Percentiles rank a stretch among this genome's conserved stretches.
Conservation (phyloP, 2,888 invertebrate genomes). For the Habrosyne pyritoides region DNA sequence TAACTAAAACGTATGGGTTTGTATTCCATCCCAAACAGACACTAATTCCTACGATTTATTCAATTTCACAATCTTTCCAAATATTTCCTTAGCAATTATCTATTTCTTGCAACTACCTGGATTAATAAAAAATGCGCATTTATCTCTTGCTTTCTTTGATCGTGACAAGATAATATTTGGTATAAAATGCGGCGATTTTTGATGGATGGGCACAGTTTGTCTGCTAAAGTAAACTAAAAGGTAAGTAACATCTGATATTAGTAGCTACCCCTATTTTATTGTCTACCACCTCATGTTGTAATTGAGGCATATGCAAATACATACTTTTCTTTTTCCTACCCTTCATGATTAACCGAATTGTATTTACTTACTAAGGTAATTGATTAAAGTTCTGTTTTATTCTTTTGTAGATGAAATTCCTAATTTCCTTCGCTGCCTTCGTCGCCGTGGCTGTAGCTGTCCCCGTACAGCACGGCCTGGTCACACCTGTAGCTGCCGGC, state of each 20-base stretch:
- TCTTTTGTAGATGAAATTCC: conserved; percentile 34
- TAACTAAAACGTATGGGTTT: no score
- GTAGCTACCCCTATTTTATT: background rate
- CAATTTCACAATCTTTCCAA: no score
- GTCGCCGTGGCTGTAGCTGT: conserved; percentile 38
- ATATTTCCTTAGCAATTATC: no score
- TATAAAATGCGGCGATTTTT: conserved; percentile 4
- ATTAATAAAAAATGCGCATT: background rate
- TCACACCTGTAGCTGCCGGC: conserved; percentile 24
- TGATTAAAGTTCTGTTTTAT: background rate
- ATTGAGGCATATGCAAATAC: background rate
- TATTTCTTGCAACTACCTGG: background rate
- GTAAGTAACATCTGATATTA: conserved; percentile 7
- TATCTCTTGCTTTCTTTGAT: conserved; percentile 3
- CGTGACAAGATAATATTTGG: conserved; percentile 5
- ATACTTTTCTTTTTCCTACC: background rate
- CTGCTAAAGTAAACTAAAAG: conserved; percentile 13
- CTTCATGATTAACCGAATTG: background rate
- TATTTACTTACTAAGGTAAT: no score
- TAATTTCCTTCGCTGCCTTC: conserved; percentile 35
- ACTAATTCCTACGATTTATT: no score
- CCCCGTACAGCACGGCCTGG: conserved; percentile 24
- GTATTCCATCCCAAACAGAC: no score
- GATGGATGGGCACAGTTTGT: conserved; percentile 13
- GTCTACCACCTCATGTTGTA: background rate